phyloP scores from a whole-genome alignment of 1,140 invertebrate genomes.

The Drosophila nigrodunni region DNA sequence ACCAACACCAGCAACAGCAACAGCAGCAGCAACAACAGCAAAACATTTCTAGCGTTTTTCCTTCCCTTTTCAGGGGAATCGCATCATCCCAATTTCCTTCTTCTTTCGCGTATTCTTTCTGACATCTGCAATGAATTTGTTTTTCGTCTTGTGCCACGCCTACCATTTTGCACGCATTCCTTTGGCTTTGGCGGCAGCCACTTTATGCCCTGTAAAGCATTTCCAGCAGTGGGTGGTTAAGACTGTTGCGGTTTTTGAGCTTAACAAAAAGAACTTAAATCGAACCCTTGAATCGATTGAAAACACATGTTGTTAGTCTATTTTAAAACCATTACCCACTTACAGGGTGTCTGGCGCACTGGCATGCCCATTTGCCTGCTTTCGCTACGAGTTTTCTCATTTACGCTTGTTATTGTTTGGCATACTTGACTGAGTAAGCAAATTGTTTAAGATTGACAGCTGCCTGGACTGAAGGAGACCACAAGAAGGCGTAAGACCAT shows the following conservation, averaged over 20 bases:
- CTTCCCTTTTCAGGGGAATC: not conserved
- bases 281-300: too few species aligned
- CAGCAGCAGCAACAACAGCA: constrained; percentile 8
- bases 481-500: constrained; percentile 11
- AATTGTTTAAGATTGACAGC: constrained; percentile 72
- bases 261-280: too few species aligned
- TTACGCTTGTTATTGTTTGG: constrained; percentile 59
- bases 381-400: constrained; percentile 28
- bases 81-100: not conserved
- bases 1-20: not conserved
- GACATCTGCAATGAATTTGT: constrained; percentile 59
- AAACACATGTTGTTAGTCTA: too few species aligned
- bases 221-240: not conserved
- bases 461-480: constrained; percentile 20
- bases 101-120: constrained; percentile 8
- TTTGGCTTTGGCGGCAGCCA: constrained; percentile 6
- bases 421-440: constrained; percentile 72
- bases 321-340: not conserved
- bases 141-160: constrained; percentile 35
- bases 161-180: constrained; percentile 27
- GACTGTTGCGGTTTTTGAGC: too few species aligned
- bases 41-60: not conserved
- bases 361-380: not conserved
- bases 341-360: not conserved
- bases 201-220: constrained; percentile 1